A percentile compares a stretch with the other conserved stretches of the same genome.
These are phyloP conservation scores for Enteromius viviparus DNA, from an alignment of 2,797 vertebrate species.

Conservation along the genomic window DNA sequence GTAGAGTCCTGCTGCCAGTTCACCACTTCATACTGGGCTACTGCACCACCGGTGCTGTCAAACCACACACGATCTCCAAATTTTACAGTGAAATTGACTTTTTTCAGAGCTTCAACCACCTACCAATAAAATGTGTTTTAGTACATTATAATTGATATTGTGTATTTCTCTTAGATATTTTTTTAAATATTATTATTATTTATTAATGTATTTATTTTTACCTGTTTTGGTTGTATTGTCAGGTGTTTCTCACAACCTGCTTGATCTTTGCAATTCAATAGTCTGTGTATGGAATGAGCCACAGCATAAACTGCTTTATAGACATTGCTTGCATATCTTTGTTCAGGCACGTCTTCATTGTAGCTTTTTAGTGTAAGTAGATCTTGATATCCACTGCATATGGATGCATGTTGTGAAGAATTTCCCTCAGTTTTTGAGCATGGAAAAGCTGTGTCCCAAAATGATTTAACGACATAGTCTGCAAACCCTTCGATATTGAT, in stretches of 20 bases:
- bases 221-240: slow-evolving; percentile 68
- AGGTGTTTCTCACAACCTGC: slow-evolving; percentile 64
- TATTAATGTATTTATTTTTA: slow-evolving; percentile 26
- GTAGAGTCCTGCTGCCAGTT: too few species aligned
- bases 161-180: too few species aligned
- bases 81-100: slow-evolving; percentile 71
- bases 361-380: neutral
- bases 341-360: too few species aligned
- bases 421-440: slow-evolving; percentile 64
- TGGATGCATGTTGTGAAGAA: slow-evolving; percentile 1
- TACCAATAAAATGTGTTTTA: slow-evolving; percentile 24
- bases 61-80: slow-evolving; percentile 73
- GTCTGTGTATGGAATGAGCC: slow-evolving; percentile 52
- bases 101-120: slow-evolving; percentile 71
- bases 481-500: slow-evolving; percentile 64
- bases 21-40: too few species aligned
- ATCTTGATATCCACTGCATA: neutral
- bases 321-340: too few species aligned
- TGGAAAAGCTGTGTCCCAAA: slow-evolving; percentile 69
- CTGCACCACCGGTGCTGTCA: slow-evolving; percentile 3
- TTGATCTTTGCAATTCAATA: slow-evolving; percentile 64
- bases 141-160: too few species aligned
- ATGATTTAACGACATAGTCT: slow-evolving; percentile 68
- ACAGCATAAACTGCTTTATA: too few species aligned
- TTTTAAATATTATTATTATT: too few species aligned